Evolutionary conservation across 2,797 vertebrate genomes (phyloP).

Genomic region (Diglossa cyanea): DNA sequence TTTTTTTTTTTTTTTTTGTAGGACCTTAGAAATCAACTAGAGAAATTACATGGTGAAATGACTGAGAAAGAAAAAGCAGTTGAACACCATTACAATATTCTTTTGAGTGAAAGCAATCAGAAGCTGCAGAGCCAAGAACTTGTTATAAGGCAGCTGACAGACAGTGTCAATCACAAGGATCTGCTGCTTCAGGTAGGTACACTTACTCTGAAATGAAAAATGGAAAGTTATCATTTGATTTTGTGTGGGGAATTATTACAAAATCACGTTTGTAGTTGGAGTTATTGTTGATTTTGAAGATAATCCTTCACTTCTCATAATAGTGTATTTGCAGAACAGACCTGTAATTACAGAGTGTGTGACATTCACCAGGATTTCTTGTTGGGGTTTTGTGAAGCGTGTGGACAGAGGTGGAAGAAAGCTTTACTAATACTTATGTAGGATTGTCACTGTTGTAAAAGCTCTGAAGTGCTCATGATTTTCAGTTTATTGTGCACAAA

Average conservation of each 20-base stretch:
- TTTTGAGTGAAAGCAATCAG: slow-evolving; percentile 82
- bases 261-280: not conserved
- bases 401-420: not conserved
- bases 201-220: slow-evolving; percentile 60
- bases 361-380: not conserved
- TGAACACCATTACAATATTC: slow-evolving; percentile 80
- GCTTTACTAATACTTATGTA: not conserved
- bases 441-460: slow-evolving; percentile 71
- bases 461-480: not conserved
- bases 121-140: slow-evolving; percentile 83
- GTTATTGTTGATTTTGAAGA: slow-evolving; percentile 16
- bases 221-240: not conserved
- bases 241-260: not conserved
- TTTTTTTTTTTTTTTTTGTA: slow-evolving; percentile 46
- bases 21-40: slow-evolving; percentile 92
- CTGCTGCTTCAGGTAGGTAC: slow-evolving; percentile 80
- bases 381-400: not conserved
- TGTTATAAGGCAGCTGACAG: slow-evolving; percentile 80
- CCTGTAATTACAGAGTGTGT: not conserved
- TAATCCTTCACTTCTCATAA: not conserved
- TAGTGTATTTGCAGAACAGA: slow-evolving; percentile 18
- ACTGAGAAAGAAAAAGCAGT: slow-evolving; percentile 81
- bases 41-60: slow-evolving; percentile 86
- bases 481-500: slow-evolving; percentile 10
- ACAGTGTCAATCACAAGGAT: slow-evolving; percentile 82